Conservation (phyloP, 1,140 invertebrate genomes). For the Thereuonema tuberculata region DNA sequence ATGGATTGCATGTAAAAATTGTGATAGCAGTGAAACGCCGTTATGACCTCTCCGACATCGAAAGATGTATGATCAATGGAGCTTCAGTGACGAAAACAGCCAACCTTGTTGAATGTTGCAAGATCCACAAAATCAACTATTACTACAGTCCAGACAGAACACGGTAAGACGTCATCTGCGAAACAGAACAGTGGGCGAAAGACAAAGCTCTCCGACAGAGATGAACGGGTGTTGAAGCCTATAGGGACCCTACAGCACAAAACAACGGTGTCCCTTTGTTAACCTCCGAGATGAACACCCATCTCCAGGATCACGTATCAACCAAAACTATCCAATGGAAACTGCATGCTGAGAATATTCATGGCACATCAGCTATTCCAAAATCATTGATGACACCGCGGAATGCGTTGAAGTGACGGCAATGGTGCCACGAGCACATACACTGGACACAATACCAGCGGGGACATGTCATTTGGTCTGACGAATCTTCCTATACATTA, state of each 20-base stretch:
- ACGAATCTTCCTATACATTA: constrained; percentile 2
- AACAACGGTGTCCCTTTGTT: background rate
- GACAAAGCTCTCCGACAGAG: background rate
- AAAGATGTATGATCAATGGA: background rate
- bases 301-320: background rate
- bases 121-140: background rate
- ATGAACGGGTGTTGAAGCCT: background rate
- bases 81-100: background rate
- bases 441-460: background rate
- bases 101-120: background rate
- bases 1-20: background rate
- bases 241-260: background rate
- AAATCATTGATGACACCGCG: constrained; percentile 10
- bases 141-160: background rate
- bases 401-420: constrained; percentile 9
- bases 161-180: background rate
- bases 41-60: background rate
- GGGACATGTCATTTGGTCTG: too few species aligned
- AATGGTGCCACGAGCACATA: constrained; percentile 7
- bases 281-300: background rate
- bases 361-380: constrained; percentile 6
- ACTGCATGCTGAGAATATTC: background rate
- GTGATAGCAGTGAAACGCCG: background rate
- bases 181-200: background rate
- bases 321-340: background rate